Base-by-base conservation (phyloP, 2,113 vertebrate genomes). In the Sander lucioperca region DNA sequence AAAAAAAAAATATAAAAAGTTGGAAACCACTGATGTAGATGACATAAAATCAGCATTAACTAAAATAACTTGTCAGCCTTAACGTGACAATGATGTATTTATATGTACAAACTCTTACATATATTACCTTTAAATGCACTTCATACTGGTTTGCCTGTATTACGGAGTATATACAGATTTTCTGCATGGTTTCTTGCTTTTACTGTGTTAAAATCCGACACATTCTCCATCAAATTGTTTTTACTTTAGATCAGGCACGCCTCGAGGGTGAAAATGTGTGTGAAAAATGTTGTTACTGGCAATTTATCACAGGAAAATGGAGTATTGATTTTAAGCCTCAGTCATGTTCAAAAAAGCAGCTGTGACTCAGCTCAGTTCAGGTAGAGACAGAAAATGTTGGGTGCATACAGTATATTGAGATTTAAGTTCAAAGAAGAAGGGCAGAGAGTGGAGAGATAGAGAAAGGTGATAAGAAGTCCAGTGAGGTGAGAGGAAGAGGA, bases 291-390 rank as follows among this genome's bases (percentile, higher is more conserved):
- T 54, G 51, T 7, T 57, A 2, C 14, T 67, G 47, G 16, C 7
- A 56, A 56, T 72, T 74, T 19, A 39, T 45, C 25, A 39, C 27
- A 30, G 47, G 18, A 73, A 73, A 70, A 85, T 45, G 47, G 43
- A 25, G 81, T 79, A 85, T 84, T 43, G 85, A 86, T 84, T 70
- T 30, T 48, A 11, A 50, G 23, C 36, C 33, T 47, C 27, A 3
- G 66, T 50, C 27, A 21, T 61, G 15, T 65, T 63, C 10, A 58
- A 56, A 74, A 80, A 64, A 8, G 63, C 43, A 62, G 58, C 6
- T 4, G 1, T 13, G 54, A 67, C 59, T 80, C 5, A 6, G 36
- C 15, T 47, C 68, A n/a, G 67, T 8, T 65, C n/a, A 19, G 69
- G 23, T 3, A 56, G 16, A 80, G 33, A 23, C 8, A 27, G 53